Conservation (phyloP, 2,888 invertebrate genomes). For the Heliconius charithonia region DNA sequence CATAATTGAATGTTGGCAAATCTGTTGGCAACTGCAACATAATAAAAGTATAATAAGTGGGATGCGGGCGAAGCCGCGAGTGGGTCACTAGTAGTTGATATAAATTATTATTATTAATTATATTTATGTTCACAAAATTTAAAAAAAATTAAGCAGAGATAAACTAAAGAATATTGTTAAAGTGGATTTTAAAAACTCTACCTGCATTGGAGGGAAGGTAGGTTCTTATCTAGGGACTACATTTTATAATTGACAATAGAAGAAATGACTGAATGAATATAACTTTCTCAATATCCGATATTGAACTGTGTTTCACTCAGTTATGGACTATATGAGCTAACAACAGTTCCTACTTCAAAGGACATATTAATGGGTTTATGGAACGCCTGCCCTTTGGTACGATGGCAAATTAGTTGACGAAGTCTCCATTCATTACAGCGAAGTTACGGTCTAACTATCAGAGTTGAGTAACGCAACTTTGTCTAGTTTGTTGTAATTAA, state of each 20-base stretch:
- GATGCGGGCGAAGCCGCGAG: no score
- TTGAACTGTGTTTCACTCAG: constrained; percentile 32
- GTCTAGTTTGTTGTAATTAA: constrained; percentile 45
- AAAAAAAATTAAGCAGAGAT: background rate
- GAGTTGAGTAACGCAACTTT: constrained; percentile 43
- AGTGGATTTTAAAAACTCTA: background rate
- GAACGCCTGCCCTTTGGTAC: constrained; percentile 57
- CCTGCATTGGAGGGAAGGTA: background rate
- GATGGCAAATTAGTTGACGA: constrained; percentile 67
- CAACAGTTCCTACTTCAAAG: constrained; percentile 47
- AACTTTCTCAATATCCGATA: constrained; percentile 10
- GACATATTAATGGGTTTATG: constrained; percentile 59
- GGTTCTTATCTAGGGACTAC: no score
- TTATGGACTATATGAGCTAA: constrained; percentile 42
- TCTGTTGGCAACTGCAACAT: no score
- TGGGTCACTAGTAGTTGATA: background rate
- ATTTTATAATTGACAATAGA: background rate
- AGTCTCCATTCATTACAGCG: constrained; percentile 67
- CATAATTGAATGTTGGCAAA: no score
- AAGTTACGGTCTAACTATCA: constrained; percentile 65
- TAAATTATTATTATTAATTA: background rate
- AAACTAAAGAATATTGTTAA: background rate
- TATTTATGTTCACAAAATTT: background rate
- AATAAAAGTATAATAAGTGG: no score
- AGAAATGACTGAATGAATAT: background rate